Evolutionary conservation across 2,113 vertebrate species (phyloP).

Genomic region (Felis chaus): DNA sequence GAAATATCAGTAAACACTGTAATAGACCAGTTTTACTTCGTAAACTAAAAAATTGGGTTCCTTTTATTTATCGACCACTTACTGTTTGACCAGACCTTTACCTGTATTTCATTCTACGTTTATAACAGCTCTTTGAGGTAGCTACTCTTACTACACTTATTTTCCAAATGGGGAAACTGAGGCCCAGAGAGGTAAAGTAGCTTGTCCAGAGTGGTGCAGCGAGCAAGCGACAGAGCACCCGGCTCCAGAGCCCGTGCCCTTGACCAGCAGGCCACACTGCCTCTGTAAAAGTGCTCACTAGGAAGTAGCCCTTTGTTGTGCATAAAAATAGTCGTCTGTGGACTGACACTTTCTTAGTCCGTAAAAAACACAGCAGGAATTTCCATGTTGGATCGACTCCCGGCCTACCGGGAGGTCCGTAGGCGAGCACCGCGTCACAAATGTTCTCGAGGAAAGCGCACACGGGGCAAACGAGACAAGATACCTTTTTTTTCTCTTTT

Average conservation of each 20-base stretch:
- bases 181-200: background rate
- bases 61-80: background rate
- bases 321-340: background rate
- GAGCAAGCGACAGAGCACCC: background rate
- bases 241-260: background rate
- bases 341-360: background rate
- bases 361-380: background rate
- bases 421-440: background rate
- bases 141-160: background rate
- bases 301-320: background rate
- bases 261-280: background rate
- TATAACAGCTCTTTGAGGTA: background rate
- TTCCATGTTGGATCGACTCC: background rate
- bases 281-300: background rate
- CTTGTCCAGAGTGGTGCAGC: background rate
- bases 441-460: background rate
- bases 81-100: background rate
- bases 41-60: background rate
- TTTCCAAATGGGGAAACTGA: background rate
- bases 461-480: background rate
- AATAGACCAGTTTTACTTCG: background rate
- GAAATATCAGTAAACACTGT: background rate
- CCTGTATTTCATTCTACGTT: background rate
- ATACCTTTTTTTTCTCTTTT: background rate
- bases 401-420: background rate